Base-by-base conservation (phyloP, 1,140 invertebrate species). In the Phymastichus coffea region DNA sequence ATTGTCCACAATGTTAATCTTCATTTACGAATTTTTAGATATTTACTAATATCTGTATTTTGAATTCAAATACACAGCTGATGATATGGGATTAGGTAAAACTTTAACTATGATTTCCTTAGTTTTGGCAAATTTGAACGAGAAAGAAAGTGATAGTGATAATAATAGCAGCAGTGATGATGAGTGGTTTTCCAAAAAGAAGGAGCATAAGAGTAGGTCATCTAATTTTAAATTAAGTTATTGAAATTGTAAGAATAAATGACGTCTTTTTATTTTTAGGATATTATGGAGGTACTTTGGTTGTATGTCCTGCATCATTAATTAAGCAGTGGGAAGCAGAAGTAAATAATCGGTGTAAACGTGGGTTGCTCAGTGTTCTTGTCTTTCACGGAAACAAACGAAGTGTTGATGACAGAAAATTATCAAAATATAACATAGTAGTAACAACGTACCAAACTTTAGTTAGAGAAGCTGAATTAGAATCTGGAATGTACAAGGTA, bases 71-170 rank as follows among this genome's bases (percentile, higher is more conserved):
- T 33, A 73, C 73, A 59, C 67, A 86, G 94, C 94, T 49, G 95
- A 97, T 81, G 95, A 97, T 73, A 98, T 98, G 95, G 95, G 95
- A 25, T 77, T 94, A 1, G 93, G 93, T 0, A 97, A 98, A 78
- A 98, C 95, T 0, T 75, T 98, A 4, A 94, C 92, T 0, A 94
- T 96, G 88, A 93, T 98, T 60, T 86, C 94, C 0, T 74, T 96
- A 3, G 63, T 79, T 8, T 48, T 79, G 8, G 41, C 56, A 1
- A 59, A 48, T 25, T 82, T 93, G 52, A 66, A 64, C 68, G 58
- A 65, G 48, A 60, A 64, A 20, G 61, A 66, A 4, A 65, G 70
- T 30, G 61, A 71, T 0, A 63, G 57, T 53, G 66, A 71, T 14
- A 17, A 15, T 15, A 28, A 10, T 9, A 51, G 53, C 30, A 66